These are phyloP conservation scores for Etheostoma cragini DNA, from an alignment of 2,113 vertebrate species.

Conservation along the genomic window DNA sequence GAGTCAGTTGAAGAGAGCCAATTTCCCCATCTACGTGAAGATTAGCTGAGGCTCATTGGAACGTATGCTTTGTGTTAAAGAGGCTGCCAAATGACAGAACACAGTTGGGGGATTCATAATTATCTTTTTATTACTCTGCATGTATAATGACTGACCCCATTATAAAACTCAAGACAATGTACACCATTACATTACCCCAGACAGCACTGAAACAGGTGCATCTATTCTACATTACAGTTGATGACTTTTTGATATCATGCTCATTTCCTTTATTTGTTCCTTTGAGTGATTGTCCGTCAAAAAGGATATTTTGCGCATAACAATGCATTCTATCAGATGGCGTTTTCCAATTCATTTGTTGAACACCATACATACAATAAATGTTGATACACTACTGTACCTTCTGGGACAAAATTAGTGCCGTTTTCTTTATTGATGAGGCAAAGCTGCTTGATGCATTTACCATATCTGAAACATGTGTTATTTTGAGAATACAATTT, in stretches of 20 bases:
- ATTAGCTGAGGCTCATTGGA: constrained; percentile 81
- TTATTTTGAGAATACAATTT: constrained; percentile 59
- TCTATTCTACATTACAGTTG: constrained; percentile 54
- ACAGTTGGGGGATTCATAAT: constrained; percentile 81
- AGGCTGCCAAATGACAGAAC: constrained; percentile 82
- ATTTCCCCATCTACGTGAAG: constrained; percentile 80
- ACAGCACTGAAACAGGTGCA: constrained; percentile 67
- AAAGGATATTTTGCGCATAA: constrained; percentile 14
- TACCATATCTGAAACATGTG: constrained; percentile 46
- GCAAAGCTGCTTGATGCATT: constrained; percentile 35
- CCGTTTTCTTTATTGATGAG: constrained; percentile 7
- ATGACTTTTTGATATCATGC: constrained; percentile 59
- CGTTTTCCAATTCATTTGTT: constrained; percentile 28
- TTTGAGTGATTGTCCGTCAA: constrained; percentile 19
- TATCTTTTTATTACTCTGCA: constrained; percentile 82
- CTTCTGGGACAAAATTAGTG: constrained; percentile 18
- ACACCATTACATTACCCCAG: constrained; percentile 73
- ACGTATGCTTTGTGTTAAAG: constrained; percentile 82
- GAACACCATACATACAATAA: background rate
- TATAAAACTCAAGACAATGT: constrained; percentile 75
- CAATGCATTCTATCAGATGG: background rate
- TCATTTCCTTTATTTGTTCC: constrained; percentile 45
- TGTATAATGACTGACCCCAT: constrained; percentile 83
- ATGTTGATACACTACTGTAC: background rate
- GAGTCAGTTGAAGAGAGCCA: constrained; percentile 69